phyloP scores from a whole-genome alignment of 2,113 vertebrate genomes.

The Menura novaehollandiae region DNA sequence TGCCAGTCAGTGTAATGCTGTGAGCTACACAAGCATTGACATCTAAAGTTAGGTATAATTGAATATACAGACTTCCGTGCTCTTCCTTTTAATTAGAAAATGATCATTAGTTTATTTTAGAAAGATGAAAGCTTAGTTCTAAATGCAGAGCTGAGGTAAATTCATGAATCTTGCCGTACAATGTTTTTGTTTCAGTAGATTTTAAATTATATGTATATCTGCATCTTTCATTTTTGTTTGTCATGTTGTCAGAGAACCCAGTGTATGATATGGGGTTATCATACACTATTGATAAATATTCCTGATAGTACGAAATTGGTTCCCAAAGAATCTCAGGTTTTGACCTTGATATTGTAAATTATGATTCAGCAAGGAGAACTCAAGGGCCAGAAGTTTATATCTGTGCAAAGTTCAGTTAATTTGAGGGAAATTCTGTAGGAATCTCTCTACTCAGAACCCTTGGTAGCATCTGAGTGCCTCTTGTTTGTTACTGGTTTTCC shows the following conservation, averaged over 20 bases:
- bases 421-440: background rate
- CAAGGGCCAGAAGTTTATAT: background rate
- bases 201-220: slow-evolving; percentile 8
- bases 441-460: background rate
- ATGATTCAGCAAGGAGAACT: background rate
- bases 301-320: background rate
- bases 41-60: background rate
- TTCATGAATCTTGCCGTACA: background rate
- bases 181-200: background rate
- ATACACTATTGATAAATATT: slow-evolving; percentile 14
- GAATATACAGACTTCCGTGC: background rate
- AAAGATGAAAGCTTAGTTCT: background rate
- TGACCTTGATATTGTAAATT: background rate
- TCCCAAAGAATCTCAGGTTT: background rate
- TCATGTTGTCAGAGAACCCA: slow-evolving; percentile 34
- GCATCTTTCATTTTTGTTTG: slow-evolving; percentile 53
- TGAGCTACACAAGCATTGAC: background rate
- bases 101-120: background rate
- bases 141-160: background rate
- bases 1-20: background rate
- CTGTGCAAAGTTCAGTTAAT: background rate
- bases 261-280: slow-evolving; percentile 34
- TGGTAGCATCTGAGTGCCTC: background rate
- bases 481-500: background rate
- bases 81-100: background rate